Percentiles rank a stretch among this genome's conserved stretches.
Conservation (phyloP, 2,888 invertebrate species). For the Stenotaenia linearis region DNA sequence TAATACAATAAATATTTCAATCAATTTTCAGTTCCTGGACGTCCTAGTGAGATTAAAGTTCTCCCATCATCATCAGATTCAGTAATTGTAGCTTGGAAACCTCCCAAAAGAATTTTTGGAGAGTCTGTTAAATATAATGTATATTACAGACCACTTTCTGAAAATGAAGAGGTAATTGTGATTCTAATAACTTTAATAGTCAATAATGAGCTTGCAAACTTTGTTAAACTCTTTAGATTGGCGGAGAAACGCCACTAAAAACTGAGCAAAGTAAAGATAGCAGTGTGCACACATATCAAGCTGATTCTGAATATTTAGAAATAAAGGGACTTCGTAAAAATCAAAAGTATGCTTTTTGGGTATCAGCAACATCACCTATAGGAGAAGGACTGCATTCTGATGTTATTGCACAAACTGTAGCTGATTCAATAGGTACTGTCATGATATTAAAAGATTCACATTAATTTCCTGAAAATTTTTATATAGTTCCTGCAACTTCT, state of each 20-base stretch:
- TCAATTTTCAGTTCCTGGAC: slow-evolving; percentile 63
- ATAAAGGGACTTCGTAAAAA: neutral
- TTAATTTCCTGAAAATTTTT: neutral
- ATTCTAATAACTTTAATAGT: too few species aligned
- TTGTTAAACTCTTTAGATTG: too few species aligned
- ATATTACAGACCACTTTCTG: slow-evolving; percentile 48
- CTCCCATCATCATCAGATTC: slow-evolving; percentile 72
- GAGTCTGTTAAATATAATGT: slow-evolving; percentile 74
- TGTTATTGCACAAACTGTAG: slow-evolving; percentile 20
- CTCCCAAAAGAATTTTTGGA: slow-evolving; percentile 73
- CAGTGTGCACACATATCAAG: neutral
- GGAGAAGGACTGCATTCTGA: slow-evolving; percentile 3
- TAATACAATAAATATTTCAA: neutral
- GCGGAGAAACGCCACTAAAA: neutral
- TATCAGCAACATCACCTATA: neutral
- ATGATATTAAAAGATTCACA: too few species aligned
- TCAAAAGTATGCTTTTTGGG: slow-evolving; percentile 30
- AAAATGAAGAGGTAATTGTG: neutral
- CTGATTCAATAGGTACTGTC: neutral
- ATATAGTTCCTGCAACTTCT: neutral
- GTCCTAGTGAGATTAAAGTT: slow-evolving; percentile 77
- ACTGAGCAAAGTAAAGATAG: neutral
- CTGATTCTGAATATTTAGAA: neutral
- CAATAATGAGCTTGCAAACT: too few species aligned
- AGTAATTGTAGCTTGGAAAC: slow-evolving; percentile 77